These are phyloP conservation scores for Aphelenchoides besseyi DNA, from an alignment of 1,140 invertebrate genomes.

Conservation along the genomic window DNA sequence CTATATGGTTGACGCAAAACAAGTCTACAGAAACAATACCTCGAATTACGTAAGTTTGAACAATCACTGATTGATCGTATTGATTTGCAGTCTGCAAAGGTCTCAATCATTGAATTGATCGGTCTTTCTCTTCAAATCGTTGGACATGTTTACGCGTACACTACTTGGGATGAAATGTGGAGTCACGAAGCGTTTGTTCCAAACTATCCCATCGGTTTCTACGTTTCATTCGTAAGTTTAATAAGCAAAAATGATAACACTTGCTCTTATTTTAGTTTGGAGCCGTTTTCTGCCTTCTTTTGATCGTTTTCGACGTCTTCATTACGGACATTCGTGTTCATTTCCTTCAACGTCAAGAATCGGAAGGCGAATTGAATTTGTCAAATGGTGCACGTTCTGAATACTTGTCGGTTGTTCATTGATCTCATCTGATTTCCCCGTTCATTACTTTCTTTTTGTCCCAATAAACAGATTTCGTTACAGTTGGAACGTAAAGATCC, in stretches of 20 bases:
- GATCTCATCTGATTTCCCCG: no score
- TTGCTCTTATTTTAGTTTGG: not conserved
- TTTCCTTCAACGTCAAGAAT: slow-evolving; percentile 29
- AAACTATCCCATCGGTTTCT: not conserved
- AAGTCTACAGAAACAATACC: not conserved
- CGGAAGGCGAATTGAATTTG: slow-evolving; percentile 25
- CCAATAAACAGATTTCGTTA: no score
- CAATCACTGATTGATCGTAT: no score
- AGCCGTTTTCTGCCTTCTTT: not conserved
- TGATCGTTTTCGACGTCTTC: not conserved
- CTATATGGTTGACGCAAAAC: not conserved
- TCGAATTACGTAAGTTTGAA: not conserved
- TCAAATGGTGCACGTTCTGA: not conserved
- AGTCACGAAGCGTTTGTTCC: not conserved
- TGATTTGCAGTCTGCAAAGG: no score
- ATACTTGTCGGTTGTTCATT: no score
- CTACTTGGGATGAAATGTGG: not conserved
- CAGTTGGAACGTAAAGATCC: no score
- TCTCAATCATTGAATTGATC: no score
- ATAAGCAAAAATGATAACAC: no score
- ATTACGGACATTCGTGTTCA: no score
- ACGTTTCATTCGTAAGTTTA: not conserved
- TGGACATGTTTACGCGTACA: not conserved
- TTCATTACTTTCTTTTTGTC: no score
- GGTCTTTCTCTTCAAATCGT: not conserved